phyloP scores from a whole-genome alignment of 1,140 invertebrate species.

The Conus ventricosus region DNA sequence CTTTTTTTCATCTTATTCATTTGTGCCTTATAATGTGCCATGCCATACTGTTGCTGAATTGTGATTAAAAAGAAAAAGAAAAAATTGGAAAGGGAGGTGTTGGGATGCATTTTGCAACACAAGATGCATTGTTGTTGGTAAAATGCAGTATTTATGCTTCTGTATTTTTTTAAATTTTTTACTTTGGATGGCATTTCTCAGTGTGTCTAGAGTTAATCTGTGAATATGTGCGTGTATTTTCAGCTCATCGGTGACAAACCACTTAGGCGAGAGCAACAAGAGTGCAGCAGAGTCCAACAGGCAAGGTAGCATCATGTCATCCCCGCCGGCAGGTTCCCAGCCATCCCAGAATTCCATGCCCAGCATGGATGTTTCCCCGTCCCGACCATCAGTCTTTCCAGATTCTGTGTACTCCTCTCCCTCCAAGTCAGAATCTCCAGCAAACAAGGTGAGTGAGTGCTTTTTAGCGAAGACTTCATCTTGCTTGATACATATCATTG shows the following conservation, averaged over 20 bases:
- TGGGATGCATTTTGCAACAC: no score
- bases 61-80: no score
- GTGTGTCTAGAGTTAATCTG: background rate
- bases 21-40: no score
- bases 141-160: no score
- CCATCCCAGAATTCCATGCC: slow-evolving; percentile 47
- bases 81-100: no score
- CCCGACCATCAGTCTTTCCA: slow-evolving; percentile 61
- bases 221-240: slow-evolving; percentile 1
- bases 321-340: slow-evolving; percentile 50
- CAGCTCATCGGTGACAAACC: slow-evolving; percentile 55
- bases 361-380: slow-evolving; percentile 57
- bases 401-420: slow-evolving; percentile 58
- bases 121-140: no score
- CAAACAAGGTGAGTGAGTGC: slow-evolving; percentile 13
- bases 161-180: no score
- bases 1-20: no score
- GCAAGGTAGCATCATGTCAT: slow-evolving; percentile 57
- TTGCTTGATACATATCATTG: no score
- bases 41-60: no score
- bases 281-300: slow-evolving; percentile 52
- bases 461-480: background rate
- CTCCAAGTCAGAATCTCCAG: slow-evolving; percentile 14
- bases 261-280: slow-evolving; percentile 50
- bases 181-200: no score